Conservation (phyloP, 2,113 vertebrate genomes). For the Toxotes chatareus region DNA sequence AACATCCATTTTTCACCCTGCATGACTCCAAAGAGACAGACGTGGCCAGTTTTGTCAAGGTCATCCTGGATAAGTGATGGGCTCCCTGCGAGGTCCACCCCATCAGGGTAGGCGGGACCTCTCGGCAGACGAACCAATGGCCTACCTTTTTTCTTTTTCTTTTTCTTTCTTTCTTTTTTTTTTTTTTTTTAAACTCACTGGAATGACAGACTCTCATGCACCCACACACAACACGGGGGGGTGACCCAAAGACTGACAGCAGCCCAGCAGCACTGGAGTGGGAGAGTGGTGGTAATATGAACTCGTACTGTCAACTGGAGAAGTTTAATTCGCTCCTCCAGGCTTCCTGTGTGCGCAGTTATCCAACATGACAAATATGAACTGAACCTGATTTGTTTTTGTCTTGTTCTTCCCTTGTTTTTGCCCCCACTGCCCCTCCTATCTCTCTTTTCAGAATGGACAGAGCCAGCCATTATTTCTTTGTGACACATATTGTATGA, state of each 20-base stretch:
- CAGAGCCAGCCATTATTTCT: constrained; percentile 70
- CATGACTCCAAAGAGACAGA: constrained; percentile 99
- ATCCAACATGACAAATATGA: constrained; percentile 65
- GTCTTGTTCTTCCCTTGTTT: constrained; percentile 20
- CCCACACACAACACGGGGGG: constrained; percentile 52
- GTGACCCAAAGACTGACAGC: constrained; percentile 72
- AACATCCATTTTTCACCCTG: constrained; percentile 95
- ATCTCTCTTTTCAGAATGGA: constrained; percentile 53
- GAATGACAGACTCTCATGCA: constrained; percentile 75
- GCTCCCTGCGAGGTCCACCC: constrained; percentile 49
- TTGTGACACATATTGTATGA: constrained; percentile 67
- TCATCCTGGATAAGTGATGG: constrained; percentile 94
- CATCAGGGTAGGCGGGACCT: constrained; percentile 55
- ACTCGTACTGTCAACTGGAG: constrained; percentile 68
- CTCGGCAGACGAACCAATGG: constrained; percentile 63
- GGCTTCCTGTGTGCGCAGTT: constrained; percentile 66
- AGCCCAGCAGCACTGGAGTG: constrained; percentile 70
- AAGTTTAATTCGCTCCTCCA: constrained; percentile 68
- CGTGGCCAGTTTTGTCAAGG: constrained; percentile 98
- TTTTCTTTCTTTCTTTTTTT: constrained; percentile 9
- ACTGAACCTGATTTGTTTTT: constrained; percentile 59
- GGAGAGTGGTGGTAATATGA: constrained; percentile 63
- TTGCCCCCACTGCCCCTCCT: constrained; percentile 29
- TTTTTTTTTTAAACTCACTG: constrained; percentile 75
- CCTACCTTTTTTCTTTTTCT: constrained; percentile 50